These are phyloP conservation scores for Tenodera sinensis DNA, from an alignment of 2,888 invertebrate genomes.

Conservation along the genomic window DNA sequence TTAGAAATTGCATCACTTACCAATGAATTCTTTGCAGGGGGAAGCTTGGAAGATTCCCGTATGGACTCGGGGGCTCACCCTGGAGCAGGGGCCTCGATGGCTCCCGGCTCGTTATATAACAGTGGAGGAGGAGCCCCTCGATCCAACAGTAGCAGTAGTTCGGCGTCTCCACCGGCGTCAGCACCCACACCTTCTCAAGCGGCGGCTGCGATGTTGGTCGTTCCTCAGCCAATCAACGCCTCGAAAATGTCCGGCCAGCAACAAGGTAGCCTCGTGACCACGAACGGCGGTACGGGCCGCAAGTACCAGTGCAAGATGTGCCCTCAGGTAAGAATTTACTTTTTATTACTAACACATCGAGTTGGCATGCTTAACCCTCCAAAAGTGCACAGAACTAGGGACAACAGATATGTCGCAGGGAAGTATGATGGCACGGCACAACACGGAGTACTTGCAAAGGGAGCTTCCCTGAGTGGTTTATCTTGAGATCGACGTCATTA, in stretches of 20 bases:
- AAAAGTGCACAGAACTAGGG: too few relatives aligned
- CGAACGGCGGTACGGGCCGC: conserved; percentile 48
- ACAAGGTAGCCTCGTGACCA: conserved; percentile 42
- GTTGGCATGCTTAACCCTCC: too few relatives aligned
- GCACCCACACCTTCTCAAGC: conserved; percentile 52
- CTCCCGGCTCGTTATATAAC: conserved; percentile 19
- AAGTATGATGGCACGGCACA: too few relatives aligned
- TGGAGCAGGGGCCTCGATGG: conserved; percentile 19
- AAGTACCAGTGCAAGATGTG: conserved; percentile 98
- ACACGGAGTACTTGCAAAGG: too few relatives aligned
- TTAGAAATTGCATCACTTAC: neutral
- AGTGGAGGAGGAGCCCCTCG: conserved; percentile 39
- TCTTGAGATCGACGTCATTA: too few relatives aligned
- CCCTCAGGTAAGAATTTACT: conserved; percentile 73
- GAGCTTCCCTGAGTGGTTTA: too few relatives aligned
- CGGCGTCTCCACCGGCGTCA: conserved; percentile 50
- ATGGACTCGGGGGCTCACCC: conserved; percentile 28
- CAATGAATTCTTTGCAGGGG: conserved; percentile 10
- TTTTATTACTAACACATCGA: too few relatives aligned
- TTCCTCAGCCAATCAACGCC: conserved; percentile 82
- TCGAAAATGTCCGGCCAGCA: conserved; percentile 53
- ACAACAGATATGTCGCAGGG: too few relatives aligned
- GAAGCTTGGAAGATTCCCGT: conserved; percentile 25
- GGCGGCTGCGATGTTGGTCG: conserved; percentile 68
- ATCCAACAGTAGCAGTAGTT: conserved; percentile 51